Evolutionary conservation across 92 coral and sea anemone species (phyloP).

Genomic region (Epizoanthus ramosus): DNA sequence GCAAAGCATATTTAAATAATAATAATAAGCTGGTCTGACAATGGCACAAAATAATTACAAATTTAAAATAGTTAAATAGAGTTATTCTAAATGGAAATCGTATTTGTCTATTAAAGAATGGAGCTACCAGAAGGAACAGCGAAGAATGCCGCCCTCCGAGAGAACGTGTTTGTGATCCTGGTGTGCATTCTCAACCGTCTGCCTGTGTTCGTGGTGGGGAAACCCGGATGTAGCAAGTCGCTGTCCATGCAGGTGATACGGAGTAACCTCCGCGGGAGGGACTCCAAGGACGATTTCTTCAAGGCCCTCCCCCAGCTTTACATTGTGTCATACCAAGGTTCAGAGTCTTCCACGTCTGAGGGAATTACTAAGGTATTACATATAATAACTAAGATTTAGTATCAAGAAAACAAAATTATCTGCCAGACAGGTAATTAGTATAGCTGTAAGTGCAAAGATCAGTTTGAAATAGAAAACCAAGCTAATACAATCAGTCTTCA

Average conservation of each 20-base stretch:
- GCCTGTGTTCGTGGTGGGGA: constrained; percentile 56
- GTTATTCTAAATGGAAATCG: not conserved
- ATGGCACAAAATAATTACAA: too few species aligned
- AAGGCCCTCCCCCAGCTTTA: constrained; percentile 47
- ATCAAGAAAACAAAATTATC: not conserved
- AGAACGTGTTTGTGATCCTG: constrained; percentile 49
- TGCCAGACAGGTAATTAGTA: not conserved
- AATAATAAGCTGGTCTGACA: too few species aligned
- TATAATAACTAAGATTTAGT: too few species aligned
- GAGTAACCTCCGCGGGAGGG: constrained; percentile 46
- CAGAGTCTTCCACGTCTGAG: constrained; percentile 56
- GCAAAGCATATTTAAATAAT: too few species aligned
- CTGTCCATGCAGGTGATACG: constrained; percentile 57
- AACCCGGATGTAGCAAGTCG: constrained; percentile 54
- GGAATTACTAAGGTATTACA: constrained; percentile 48
- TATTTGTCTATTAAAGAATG: constrained; percentile 26
- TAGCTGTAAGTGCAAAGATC: too few species aligned
- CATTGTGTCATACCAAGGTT: constrained; percentile 52
- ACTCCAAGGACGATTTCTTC: constrained; percentile 43
- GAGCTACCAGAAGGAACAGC: constrained; percentile 51
- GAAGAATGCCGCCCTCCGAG: constrained; percentile 45
- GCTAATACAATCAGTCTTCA: constrained; percentile 16
- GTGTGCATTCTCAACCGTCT: constrained; percentile 42
- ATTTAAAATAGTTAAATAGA: too few species aligned
- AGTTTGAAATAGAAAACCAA: not conserved